Evolutionary conservation across 1,140 invertebrate species (phyloP), one percentile per base, ranked within the genome.

Genomic region (Diplogasteroides magnus): DNA sequence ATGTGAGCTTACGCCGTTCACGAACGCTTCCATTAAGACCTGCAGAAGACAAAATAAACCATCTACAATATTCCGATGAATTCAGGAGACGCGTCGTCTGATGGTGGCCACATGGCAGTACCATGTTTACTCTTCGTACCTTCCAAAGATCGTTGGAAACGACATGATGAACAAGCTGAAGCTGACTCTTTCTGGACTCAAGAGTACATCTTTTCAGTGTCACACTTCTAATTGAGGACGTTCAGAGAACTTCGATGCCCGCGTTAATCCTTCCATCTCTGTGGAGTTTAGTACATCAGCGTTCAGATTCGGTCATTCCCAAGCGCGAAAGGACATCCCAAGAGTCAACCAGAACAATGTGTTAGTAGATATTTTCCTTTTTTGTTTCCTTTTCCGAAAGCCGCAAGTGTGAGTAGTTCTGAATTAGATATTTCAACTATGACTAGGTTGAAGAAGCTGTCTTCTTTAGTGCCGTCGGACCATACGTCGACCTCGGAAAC

Each of bases 301-400:
- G 14, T 73, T 70, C 64, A 1, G 72, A 26, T 73, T 73, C 29
- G 72, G 72, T 27, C 72, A 73, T 31, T 64, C 60, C 28, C 69
- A 70, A 29, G 71, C 69, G 2, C 67, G 72, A 61, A 56, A 31
- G 27, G 67, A 68, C 31, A 31, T 48, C 28, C 62, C 68, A 25
- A 69, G 68, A n/a, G 25, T 15, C 13, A 58, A 69, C 31, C 55
- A 65, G 19, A 55, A 56, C 66, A 26, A 69, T 48, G 37, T 48
- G 37, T 48, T 11, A 6, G 37, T 19, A n/a, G n/a, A n/a, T n/a
- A n/a, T n/a, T n/a, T n/a, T n/a, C n/a, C n/a, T n/a, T n/a, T n/a
- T n/a, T n/a, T n/a, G n/a, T 48, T 48, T 48, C 37, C 37, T 11
- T 48, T 48, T 48, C 19, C 19, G 37, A 48, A 48, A 48, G 19